Evolutionary conservation across 2,797 vertebrate species (phyloP), one percentile per base, ranked within the genome.

Genomic region (Leptatherina wallacei): DNA sequence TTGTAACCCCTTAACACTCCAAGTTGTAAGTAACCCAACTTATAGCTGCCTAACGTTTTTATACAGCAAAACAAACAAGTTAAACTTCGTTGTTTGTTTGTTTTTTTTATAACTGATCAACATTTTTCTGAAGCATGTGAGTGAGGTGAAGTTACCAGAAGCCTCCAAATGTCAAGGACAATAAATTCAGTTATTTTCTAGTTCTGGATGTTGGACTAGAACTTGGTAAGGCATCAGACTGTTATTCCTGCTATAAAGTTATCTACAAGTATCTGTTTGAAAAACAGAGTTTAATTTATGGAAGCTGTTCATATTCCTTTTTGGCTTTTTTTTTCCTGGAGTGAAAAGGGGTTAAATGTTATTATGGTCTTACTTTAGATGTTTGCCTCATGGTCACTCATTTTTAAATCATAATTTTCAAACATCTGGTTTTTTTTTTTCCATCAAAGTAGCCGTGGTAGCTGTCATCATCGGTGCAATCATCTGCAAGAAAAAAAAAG

Each of bases 381-480:
- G 49, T 51, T 51, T 24, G 22, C 22, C 49, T 51, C 1, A 11
- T 22, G 9, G 22, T 7, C 49, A 54, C 6, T 54, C 22, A 29
- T 29, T 14, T 52, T 54, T 54, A 13, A 3, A 8, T 20, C 1
- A 16, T 30, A 22, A 40, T 36, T 22, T 49, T 68, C 29, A 66
- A 29, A 36, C 32, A 4, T 42, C 49, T 4, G 1, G 8, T 30
- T 3, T 6, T 61, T n/a, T 16, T 32, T 30, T 55, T 55, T 54
- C 35, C 49, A 49, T 72, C 6, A 51, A 59, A 76, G 0, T 61
- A 74, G 30, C 14, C 12, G 0, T 27, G 24, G 0, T 4, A 1
- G 14, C 36, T 8, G 42, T 0, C 42, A 47, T 47, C 18, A 0
- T 8, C 18, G 18, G 2, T 9, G 42, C 1, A 1, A 0, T 0